phyloP scores from a whole-genome alignment of 1,140 invertebrate species.

The Lutraria rhynchaena region DNA sequence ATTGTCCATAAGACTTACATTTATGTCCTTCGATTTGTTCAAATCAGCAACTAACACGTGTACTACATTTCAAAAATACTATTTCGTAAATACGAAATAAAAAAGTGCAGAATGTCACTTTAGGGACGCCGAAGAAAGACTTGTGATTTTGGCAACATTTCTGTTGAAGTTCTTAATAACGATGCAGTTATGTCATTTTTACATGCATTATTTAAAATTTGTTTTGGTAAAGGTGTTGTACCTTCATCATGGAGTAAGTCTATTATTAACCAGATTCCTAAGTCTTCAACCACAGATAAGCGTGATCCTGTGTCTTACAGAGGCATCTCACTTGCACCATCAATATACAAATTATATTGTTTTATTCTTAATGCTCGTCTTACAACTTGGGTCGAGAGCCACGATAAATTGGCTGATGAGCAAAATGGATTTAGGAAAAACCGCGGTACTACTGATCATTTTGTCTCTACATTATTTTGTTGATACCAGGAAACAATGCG shows the following conservation, averaged over 20 bases:
- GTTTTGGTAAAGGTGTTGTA: conserved; percentile 32
- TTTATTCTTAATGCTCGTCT: conserved; percentile 8
- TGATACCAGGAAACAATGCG: too few relatives aligned
- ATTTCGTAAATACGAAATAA: too few relatives aligned
- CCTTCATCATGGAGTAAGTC: conserved; percentile 13
- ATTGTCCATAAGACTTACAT: too few relatives aligned
- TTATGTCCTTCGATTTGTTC: too few relatives aligned
- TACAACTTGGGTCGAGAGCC: background rate
- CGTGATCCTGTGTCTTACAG: conserved; percentile 32
- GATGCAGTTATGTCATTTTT: conserved; percentile 33
- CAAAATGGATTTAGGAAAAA: too few relatives aligned
- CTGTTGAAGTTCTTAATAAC: conserved; percentile 28
- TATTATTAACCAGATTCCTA: conserved; percentile 35
- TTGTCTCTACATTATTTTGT: too few relatives aligned
- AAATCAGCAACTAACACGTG: too few relatives aligned
- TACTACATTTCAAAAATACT: too few relatives aligned
- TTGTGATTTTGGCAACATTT: conserved; percentile 8
- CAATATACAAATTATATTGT: conserved; percentile 26
- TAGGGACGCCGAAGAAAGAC: too few relatives aligned
- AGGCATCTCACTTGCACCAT: background rate
- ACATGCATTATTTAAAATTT: conserved; percentile 30
- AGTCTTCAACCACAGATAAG: conserved; percentile 4
- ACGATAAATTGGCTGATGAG: conserved; percentile 6
- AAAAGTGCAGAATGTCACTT: too few relatives aligned
- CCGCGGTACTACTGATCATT: background rate